Base-by-base conservation (phyloP, 2,888 invertebrate species). In the Andrena marginata region DNA sequence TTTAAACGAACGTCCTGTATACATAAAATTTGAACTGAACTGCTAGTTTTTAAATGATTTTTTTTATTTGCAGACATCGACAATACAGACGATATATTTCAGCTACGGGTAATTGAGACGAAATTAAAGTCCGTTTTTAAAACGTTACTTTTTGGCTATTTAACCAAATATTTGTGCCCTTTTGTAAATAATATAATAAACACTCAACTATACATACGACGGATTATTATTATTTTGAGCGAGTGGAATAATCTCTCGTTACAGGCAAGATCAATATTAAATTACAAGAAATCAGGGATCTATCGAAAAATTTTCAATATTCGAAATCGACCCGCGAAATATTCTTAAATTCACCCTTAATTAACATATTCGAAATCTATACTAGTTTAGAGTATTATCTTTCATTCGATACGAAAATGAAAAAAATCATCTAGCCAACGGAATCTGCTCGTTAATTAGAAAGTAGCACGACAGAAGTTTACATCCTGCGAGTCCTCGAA, bases 401-500 rank as follows among this genome's bases (percentile, higher is more conserved):
- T 72, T 23, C 13, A 48, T 20, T 1, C 26, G 23, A 31, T 20
- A 65, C 20, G 10, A 29, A 20, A 59, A 31, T 3, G 42, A 33
- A n/a, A 49, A 6, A 54, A 68, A 59, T 72, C 31, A 35, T 13
- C 6, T 26, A n/a, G n/a, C 26, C 56, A 67, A 33, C 49, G 71
- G 67, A 68, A 64, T 69, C 23, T 67, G 29, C 64, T 51, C 35
- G 29, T 78, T 78, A 72, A 76, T 81, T 82, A 82, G 82, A 82
- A 82, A 82, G 82, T 83, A 63, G 82, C 42, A 77, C 84, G 54
- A 59, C 48, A 68, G 63, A 82, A 68, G 56, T 63, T 82, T 69
- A 72, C 68, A 71, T 77, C 68, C 59, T 72, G 49, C 6, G 42
- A 73, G 73, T 68, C 49, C 70, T 35, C 63, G 20, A 85, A 85